Evolutionary conservation across 2,797 vertebrate genomes (phyloP).

Genomic region (Gephyroberyx darwinii): DNA sequence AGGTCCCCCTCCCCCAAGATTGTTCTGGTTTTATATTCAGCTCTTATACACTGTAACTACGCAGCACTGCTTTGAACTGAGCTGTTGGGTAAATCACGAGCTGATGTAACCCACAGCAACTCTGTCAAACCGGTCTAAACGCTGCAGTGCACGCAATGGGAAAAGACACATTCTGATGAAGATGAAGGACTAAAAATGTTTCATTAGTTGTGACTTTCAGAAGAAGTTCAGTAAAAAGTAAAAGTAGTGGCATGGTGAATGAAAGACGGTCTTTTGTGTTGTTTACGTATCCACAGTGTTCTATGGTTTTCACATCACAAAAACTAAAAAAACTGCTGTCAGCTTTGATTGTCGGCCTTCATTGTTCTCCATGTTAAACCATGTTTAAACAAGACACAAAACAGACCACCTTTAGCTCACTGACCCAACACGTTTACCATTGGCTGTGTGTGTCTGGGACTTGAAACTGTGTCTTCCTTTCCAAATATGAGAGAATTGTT

Average conservation of each 20-base stretch:
- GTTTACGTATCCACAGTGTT: background rate
- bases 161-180: background rate
- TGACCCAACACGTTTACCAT: no score
- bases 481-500: no score
- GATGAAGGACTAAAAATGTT: background rate
- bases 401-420: no score
- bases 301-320: no score
- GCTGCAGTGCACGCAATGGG: background rate
- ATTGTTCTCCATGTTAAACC: background rate
- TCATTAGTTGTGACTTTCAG: no score
- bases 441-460: no score
- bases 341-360: no score
- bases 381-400: background rate
- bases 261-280: no score
- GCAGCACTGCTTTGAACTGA: conserved; percentile 11
- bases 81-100: conserved; percentile 7
- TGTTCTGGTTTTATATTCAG: conserved; percentile 6
- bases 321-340: no score
- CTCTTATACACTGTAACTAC: background rate
- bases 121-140: background rate
- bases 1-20: background rate
- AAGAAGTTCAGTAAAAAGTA: no score
- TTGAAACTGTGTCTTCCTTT: no score
- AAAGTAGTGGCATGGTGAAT: no score
- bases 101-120: conserved; percentile 36